These are phyloP conservation scores for Irena cyanogastra DNA, from an alignment of 2,113 vertebrate genomes.

Conservation along the genomic window DNA sequence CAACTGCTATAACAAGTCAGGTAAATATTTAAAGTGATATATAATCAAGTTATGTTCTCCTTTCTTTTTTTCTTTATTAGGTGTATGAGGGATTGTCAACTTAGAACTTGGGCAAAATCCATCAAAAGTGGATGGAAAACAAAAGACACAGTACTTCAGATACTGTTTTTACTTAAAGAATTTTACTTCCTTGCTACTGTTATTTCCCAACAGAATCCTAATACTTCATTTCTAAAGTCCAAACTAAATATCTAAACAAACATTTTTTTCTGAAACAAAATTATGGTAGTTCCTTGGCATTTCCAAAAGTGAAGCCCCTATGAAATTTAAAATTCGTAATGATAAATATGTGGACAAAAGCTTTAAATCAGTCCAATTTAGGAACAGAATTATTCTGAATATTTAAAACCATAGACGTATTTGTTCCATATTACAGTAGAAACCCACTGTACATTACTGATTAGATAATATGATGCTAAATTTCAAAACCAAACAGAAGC, in stretches of 20 bases:
- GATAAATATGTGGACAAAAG: background rate
- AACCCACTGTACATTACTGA: background rate
- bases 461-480: background rate
- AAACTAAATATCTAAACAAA: background rate
- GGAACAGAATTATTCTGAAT: background rate
- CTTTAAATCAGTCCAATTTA: background rate
- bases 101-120: background rate
- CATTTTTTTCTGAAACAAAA: background rate
- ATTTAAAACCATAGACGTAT: background rate
- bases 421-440: background rate
- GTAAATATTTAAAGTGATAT: background rate
- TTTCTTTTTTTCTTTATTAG: background rate
- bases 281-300: background rate
- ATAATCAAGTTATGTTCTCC: background rate
- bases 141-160: background rate
- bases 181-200: background rate
- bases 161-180: background rate
- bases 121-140: background rate
- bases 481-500: background rate
- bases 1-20: background rate
- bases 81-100: background rate
- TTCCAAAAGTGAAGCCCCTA: background rate
- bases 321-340: background rate
- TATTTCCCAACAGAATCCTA: background rate
- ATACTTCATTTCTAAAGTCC: background rate